Evolutionary conservation across 2,113 vertebrate genomes (phyloP).

Genomic region (Myodes glareolus): DNA sequence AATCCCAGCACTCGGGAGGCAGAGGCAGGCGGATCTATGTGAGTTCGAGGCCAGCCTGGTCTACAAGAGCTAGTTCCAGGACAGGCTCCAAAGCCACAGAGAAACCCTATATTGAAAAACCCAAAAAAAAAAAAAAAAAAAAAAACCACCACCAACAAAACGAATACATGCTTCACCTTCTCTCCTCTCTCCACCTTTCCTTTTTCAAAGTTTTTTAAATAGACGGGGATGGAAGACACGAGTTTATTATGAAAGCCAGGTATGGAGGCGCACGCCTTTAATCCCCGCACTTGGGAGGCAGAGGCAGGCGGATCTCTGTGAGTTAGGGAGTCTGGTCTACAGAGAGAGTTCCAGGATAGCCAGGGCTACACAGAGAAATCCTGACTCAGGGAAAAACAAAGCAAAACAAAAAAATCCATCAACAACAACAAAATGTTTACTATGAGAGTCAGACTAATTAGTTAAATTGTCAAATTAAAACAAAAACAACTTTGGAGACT

Average conservation of each 20-base stretch:
- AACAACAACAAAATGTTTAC: not conserved
- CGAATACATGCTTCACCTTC: too few relatives aligned
- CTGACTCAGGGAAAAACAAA: not conserved
- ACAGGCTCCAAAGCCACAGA: too few relatives aligned
- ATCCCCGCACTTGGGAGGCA: not conserved
- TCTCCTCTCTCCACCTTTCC: not conserved
- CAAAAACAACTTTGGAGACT: not conserved
- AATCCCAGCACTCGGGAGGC: too few relatives aligned
- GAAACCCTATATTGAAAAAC: too few relatives aligned
- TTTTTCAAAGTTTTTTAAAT: conserved; percentile 23
- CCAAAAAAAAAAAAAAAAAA: too few relatives aligned
- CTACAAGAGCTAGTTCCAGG: too few relatives aligned
- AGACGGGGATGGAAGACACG: not conserved
- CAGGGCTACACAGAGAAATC: not conserved
- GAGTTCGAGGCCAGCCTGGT: too few relatives aligned
- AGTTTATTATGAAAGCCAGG: not conserved
- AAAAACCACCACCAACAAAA: too few relatives aligned
- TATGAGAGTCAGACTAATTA: conserved; percentile 16
- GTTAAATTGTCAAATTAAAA: conserved; percentile 32
- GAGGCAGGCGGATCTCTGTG: not conserved
- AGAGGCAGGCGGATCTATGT: too few relatives aligned
- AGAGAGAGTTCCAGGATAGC: not conserved
- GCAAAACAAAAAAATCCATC: not conserved
- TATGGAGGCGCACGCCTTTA: not conserved
- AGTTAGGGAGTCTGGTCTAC: too few relatives aligned